phyloP scores from a whole-genome alignment of 2,113 vertebrate genomes.

The Hippocampus zosterae region DNA sequence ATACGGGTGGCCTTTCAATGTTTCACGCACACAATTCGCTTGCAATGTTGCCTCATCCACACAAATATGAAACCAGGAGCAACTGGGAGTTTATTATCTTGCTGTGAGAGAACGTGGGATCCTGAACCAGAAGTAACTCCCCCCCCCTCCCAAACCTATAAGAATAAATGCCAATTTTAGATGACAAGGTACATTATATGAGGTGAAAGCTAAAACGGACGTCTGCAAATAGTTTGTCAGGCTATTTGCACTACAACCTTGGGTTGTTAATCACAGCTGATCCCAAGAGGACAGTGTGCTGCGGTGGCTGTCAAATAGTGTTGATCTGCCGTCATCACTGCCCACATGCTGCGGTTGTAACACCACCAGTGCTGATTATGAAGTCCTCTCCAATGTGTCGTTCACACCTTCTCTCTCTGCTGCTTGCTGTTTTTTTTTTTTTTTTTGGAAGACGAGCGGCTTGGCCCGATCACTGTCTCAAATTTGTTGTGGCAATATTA shows the following conservation, averaged over 20 bases:
- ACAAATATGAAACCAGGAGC: no score
- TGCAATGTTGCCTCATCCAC: no score
- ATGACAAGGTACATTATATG: neutral
- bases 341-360: constrained; percentile 47
- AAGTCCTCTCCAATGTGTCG: constrained; percentile 59
- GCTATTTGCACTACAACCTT: constrained; percentile 22
- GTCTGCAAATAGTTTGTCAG: constrained; percentile 40
- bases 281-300: constrained; percentile 25
- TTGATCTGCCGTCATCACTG: constrained; percentile 31
- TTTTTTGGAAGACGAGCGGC: constrained; percentile 49
- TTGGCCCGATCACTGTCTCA: constrained; percentile 65
- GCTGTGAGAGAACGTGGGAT: no score
- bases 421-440: constrained; percentile 58
- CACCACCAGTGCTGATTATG: constrained; percentile 57
- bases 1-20: no score
- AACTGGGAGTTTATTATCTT: no score
- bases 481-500: constrained; percentile 83
- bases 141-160: no score
- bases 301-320: constrained; percentile 35
- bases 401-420: constrained; percentile 64
- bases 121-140: no score
- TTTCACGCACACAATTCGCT: no score
- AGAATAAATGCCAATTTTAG: no score
- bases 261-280: constrained; percentile 36
- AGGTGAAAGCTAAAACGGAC: neutral